Base-by-base conservation (phyloP, 92 coral and sea anemone species). In the Siderastrea radians region DNA sequence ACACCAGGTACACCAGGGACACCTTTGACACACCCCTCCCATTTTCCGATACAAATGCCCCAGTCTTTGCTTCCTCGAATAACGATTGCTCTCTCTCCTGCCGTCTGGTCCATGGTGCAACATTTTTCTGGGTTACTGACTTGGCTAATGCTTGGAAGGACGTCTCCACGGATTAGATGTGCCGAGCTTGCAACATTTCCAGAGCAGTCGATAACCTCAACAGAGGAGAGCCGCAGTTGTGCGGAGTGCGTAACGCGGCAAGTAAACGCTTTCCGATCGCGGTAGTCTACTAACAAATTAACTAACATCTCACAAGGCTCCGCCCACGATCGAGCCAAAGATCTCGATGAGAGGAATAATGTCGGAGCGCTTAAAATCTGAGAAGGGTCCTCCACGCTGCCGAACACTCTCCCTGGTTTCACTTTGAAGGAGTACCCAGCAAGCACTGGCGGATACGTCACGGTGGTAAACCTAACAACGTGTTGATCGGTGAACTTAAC, bases 31-130 rank as follows among this genome's bases (percentile, higher is more conserved):
- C 67, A 58, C 12, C 95, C 98, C 15, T 87, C 59, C 98, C 98
- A 94, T 75, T 85, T 87, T 66, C 98, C 98, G n/a, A 90, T 62
- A 45, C 93, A 91, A 26, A 92, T 86, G 15, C 95, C 95, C 98
- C 98, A 94, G 89, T 94, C 98, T 53, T 81, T 86, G 43, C 91
- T 87, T 7, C 98, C 98, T 85, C 98, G 86, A 43, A 94, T 70
- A 50, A 94, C 72, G 59, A 94, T 75, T 26, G 95, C 97, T 60
- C 96, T 85, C 50, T 94, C 96, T 78, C 90, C 90, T 1, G 14
- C 72, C 48, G 5, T n/a, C 10, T 49, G 64, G 7, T 80, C 50
- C 14, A 87, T 3, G 47, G 62, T 80, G 87, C 90, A 87, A n/a
- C 80, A 80, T 80, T 55, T 47, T 5, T 70, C 44, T 11, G 49